These are phyloP conservation scores for Epinotia bilunana DNA, from an alignment of 2,888 invertebrate genomes.

Conservation along the genomic window DNA sequence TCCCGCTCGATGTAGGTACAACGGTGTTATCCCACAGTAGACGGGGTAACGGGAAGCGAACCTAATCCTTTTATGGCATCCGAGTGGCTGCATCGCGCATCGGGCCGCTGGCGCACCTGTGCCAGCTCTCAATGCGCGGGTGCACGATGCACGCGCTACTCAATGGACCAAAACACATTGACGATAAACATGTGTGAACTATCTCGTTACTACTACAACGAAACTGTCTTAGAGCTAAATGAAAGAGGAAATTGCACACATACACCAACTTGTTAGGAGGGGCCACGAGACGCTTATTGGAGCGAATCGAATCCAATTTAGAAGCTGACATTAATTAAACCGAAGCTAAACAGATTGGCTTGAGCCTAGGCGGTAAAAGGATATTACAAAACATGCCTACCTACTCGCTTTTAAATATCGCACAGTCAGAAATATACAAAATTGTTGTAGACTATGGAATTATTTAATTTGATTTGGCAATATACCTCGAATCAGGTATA, in stretches of 20 bases:
- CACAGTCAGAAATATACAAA: neutral
- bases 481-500: neutral
- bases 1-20: constrained; percentile 66
- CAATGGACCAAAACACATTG: constrained; percentile 49
- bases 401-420: neutral
- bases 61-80: constrained; percentile 76
- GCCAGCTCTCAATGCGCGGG: constrained; percentile 27
- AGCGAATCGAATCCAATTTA: constrained; percentile 73
- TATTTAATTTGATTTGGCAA: neutral
- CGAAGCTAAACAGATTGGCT: constrained; percentile 59
- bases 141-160: constrained; percentile 57
- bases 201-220: constrained; percentile 48
- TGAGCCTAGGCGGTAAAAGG: constrained; percentile 30
- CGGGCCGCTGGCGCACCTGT: constrained; percentile 50
- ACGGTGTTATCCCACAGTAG: constrained; percentile 65
- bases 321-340: constrained; percentile 70
- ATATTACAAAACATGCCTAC: constrained; percentile 25
- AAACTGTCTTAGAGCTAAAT: constrained; percentile 52
- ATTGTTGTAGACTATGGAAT: neutral
- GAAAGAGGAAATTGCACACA: constrained; percentile 57
- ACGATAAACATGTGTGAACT: constrained; percentile 50
- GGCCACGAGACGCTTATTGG: constrained; percentile 62
- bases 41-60: constrained; percentile 73
- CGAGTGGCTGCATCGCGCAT: constrained; percentile 52
- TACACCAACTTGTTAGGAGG: constrained; percentile 51